phyloP scores from a whole-genome alignment of 2,113 vertebrate genomes.

The Eulemur macaco region DNA sequence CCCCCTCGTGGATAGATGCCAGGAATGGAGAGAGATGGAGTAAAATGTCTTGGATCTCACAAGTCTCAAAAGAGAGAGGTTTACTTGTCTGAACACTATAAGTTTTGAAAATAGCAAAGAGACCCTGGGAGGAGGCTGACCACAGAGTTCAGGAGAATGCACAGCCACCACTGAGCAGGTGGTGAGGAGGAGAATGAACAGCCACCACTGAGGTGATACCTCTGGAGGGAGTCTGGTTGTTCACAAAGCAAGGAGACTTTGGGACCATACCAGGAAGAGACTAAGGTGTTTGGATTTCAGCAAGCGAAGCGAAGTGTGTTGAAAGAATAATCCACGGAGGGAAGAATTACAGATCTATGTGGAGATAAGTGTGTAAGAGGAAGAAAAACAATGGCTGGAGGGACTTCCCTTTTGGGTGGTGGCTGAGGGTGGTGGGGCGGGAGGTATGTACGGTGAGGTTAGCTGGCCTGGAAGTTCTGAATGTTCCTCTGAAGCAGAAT shows the following conservation, averaged over 20 bases:
- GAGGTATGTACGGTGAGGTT: fast-evolving
- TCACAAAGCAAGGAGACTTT: background rate
- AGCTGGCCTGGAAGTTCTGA: background rate
- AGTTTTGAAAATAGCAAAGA: background rate
- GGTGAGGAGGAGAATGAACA: background rate
- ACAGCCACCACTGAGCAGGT: background rate
- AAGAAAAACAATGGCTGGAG: background rate
- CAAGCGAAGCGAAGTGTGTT: background rate
- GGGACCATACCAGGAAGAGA: background rate
- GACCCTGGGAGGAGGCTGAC: background rate
- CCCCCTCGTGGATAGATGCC: background rate
- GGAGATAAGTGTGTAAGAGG: background rate
- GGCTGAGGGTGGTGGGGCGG: background rate
- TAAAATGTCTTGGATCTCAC: too few relatives aligned
- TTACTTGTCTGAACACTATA: background rate
- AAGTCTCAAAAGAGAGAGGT: background rate
- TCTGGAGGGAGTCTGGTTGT: background rate
- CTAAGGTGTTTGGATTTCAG: background rate
- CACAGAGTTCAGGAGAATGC: background rate
- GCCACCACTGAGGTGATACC: background rate
- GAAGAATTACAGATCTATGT: background rate
- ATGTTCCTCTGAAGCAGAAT: background rate
- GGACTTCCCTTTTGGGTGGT: background rate
- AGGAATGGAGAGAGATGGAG: background rate
- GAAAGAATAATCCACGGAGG: background rate